Evolutionary conservation across 2,888 invertebrate species (phyloP).

Genomic region (Papilio gigon): DNA sequence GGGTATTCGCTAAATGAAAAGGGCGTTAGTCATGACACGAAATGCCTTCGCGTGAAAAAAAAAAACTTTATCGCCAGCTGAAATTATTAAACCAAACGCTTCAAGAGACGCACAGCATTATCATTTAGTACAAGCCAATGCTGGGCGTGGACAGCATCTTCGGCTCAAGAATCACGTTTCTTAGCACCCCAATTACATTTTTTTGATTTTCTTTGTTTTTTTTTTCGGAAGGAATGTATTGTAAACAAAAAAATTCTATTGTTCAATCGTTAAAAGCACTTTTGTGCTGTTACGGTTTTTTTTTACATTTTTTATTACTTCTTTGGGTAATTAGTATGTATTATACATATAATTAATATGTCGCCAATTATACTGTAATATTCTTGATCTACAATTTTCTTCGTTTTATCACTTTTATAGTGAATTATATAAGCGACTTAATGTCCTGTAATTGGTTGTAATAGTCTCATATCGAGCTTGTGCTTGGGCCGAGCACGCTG

Average conservation of each 20-base stretch:
- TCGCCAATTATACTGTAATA: neutral
- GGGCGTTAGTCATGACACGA: conserved; percentile 35
- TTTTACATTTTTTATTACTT: neutral
- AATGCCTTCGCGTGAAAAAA: conserved; percentile 43
- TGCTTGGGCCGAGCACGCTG: conserved; percentile 19
- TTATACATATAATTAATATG: too few species aligned
- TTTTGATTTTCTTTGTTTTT: neutral
- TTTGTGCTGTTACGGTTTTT: neutral
- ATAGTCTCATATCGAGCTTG: conserved; percentile 51
- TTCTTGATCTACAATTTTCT: conserved; percentile 39
- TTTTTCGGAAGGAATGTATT: too few species aligned
- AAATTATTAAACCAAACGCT: conserved; percentile 40
- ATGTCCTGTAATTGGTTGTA: conserved; percentile 51
- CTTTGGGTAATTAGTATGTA: neutral
- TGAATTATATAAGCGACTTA: conserved; percentile 60
- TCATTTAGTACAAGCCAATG: conserved; percentile 20
- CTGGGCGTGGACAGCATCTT: conserved; percentile 20
- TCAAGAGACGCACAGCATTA: conserved; percentile 46
- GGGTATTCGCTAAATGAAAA: conserved; percentile 40
- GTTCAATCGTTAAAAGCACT: conserved; percentile 5
- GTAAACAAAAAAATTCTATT: too few species aligned
- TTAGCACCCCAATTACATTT: neutral
- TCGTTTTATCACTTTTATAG: conserved; percentile 52
- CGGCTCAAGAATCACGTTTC: neutral
- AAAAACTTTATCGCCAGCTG: conserved; percentile 43